phyloP scores from a whole-genome alignment of 2,113 vertebrate species.

The Meriones unguiculatus region DNA sequence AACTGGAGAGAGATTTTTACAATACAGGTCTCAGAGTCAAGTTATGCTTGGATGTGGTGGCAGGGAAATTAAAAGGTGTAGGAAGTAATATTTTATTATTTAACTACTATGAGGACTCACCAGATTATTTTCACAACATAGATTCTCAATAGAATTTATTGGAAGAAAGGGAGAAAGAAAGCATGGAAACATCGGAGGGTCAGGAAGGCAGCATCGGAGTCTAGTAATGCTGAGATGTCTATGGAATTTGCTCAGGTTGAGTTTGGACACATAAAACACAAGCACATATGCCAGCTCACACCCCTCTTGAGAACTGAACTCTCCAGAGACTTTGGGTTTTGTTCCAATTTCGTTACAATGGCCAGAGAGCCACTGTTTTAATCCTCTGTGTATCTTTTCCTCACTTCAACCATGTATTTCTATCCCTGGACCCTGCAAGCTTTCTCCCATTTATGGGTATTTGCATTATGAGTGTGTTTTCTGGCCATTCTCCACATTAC shows the following conservation, averaged over 20 bases:
- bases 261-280: not conserved
- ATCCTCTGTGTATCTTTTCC: not conserved
- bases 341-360: not conserved
- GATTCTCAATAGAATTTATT: constrained; percentile 5
- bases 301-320: not conserved
- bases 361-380: not conserved
- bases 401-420: not conserved
- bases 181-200: not conserved
- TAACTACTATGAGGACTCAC: not conserved
- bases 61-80: not conserved
- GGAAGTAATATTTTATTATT: not conserved
- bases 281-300: not conserved
- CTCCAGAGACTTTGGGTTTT: not conserved
- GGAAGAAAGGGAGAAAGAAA: not conserved
- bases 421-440: not conserved
- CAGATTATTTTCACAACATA: not conserved
- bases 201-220: not conserved
- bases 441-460: not conserved
- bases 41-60: not conserved
- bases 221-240: not conserved
- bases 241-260: not conserved
- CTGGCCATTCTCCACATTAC: not conserved
- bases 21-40: not conserved
- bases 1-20: not conserved
- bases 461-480: not conserved